phyloP scores from a whole-genome alignment of 2,888 invertebrate species.

The Lacanobia oleracea region DNA sequence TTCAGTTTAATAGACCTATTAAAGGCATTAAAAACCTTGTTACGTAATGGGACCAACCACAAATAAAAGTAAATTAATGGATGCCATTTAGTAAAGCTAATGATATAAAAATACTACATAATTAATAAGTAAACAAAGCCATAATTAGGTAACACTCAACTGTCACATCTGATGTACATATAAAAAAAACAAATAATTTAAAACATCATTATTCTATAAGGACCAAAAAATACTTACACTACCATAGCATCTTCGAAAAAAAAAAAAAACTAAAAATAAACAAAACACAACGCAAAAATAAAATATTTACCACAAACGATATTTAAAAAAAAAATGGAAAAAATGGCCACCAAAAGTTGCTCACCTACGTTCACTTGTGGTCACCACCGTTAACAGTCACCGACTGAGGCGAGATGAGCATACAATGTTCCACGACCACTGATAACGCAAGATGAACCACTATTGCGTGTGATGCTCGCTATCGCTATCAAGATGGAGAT shows the following conservation, averaged over 20 bases:
- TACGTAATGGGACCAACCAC: neutral
- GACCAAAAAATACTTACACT: neutral
- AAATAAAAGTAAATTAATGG: too few relatives aligned
- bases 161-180: too few relatives aligned
- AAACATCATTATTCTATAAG: too few relatives aligned
- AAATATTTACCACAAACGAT: neutral
- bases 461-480: constrained; percentile 38
- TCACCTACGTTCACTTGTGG: constrained; percentile 45
- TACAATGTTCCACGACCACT: constrained; percentile 22
- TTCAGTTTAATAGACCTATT: neutral
- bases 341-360: neutral
- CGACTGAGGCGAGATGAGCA: constrained; percentile 44
- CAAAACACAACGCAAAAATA: neutral
- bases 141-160: neutral
- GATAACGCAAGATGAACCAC: constrained; percentile 54
- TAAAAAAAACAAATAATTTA: too few relatives aligned
- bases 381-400: constrained; percentile 41
- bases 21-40: neutral
- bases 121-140: neutral
- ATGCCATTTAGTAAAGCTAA: neutral
- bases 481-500: constrained; percentile 49
- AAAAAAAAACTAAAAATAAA: neutral
- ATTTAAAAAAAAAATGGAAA: neutral
- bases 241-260: neutral
- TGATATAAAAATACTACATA: neutral